A percentile compares a stretch with the other conserved stretches of the same genome.
phyloP scores from a whole-genome alignment of 2,113 vertebrate genomes.

The Colinus virginianus region DNA sequence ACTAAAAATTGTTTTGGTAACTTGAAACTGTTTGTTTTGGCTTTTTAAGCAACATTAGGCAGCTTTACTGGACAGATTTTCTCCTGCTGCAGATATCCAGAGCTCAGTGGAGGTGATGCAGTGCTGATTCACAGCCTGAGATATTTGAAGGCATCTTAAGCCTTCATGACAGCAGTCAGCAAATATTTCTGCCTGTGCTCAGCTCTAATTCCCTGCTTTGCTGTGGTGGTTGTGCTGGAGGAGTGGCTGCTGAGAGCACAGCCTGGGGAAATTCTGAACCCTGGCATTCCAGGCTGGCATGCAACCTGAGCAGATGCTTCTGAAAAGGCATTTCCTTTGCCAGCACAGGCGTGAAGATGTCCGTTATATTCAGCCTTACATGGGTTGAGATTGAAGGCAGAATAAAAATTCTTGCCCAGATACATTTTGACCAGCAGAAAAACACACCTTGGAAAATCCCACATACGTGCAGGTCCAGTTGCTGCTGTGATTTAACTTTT shows the following conservation, averaged over 20 bases:
- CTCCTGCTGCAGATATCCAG: neutral
- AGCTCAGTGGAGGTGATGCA: neutral
- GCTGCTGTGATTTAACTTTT: neutral
- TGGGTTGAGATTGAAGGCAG: neutral
- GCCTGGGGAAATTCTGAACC: neutral
- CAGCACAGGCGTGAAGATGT: neutral
- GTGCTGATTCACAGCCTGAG: neutral
- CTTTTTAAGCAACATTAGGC: neutral
- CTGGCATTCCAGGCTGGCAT: neutral
- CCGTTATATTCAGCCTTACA: neutral
- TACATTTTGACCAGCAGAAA: neutral
- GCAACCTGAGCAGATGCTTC: neutral
- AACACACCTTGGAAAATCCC: neutral
- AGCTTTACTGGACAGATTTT: neutral
- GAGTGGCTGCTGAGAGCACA: neutral
- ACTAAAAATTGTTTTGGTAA: neutral
- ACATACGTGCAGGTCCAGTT: neutral
- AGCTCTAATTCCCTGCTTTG: neutral
- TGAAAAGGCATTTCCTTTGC: neutral
- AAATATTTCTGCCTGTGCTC: constrained; percentile 23
- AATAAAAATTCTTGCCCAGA: neutral
- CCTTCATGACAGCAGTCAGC: neutral
- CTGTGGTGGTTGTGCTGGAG: neutral
- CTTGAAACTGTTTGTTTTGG: neutral
- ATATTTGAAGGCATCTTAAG: neutral